Conservation (phyloP, 2,113 vertebrate genomes). For the Patagioenas fasciata region DNA sequence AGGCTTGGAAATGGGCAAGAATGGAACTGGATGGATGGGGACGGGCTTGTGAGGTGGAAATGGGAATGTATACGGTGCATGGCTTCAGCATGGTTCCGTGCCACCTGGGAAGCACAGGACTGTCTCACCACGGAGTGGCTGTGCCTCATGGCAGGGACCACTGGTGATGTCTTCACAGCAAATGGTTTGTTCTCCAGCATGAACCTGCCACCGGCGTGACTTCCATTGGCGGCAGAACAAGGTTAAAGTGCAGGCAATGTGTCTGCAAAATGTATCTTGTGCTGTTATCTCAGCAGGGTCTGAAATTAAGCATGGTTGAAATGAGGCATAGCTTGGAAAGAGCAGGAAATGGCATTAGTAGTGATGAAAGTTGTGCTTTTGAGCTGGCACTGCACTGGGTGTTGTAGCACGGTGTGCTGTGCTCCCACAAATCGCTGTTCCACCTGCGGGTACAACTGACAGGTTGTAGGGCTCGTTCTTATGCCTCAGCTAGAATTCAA, state of each 20-base stretch:
- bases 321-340: background rate
- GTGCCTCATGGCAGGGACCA: fast-evolving
- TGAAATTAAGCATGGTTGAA: background rate
- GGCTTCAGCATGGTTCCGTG: background rate
- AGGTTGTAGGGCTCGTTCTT: background rate
- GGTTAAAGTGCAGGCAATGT: background rate
- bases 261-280: background rate
- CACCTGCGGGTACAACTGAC: background rate
- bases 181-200: fast-evolving
- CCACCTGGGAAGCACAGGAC: background rate
- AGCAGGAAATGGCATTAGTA: background rate
- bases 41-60: background rate
- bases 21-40: background rate
- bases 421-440: background rate
- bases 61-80: background rate
- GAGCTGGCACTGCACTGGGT: background rate
- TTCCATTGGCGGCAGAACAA: background rate
- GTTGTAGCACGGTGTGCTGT: background rate
- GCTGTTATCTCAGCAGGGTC: background rate
- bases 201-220: background rate
- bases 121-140: fast-evolving
- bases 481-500: background rate
- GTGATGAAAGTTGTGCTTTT: background rate
- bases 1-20: background rate
- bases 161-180: background rate